A percentile compares a stretch with the other conserved stretches of the same genome.
Conservation (phyloP, 2,113 vertebrate genomes). For the Cranoglanis bouderius region DNA sequence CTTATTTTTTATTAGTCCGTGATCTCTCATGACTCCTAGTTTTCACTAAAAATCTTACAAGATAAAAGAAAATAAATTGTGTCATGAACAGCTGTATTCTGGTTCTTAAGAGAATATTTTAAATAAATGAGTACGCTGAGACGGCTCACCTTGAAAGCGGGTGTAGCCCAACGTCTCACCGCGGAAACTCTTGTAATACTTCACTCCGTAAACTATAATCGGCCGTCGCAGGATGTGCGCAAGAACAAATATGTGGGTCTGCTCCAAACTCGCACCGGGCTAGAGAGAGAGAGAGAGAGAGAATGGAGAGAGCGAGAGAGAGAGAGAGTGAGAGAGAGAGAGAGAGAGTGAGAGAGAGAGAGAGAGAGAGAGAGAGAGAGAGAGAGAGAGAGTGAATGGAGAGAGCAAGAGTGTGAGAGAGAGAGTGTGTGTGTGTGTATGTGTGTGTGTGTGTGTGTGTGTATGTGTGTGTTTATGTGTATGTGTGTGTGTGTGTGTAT, state of each 20-base stretch:
- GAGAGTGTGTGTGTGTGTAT: too few relatives aligned
- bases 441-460: too few relatives aligned
- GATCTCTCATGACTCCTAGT: too few relatives aligned
- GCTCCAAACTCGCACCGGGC: slow-evolving; percentile 98
- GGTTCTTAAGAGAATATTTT: background rate
- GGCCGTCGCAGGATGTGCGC: slow-evolving; percentile 98
- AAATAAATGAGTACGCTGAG: too few relatives aligned
- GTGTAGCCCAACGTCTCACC: slow-evolving; percentile 97
- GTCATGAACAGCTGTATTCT: background rate
- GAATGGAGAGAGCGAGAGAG: background rate
- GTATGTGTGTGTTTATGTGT: too few relatives aligned
- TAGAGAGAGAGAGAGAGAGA: slow-evolving; percentile 54
- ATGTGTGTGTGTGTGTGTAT: too few relatives aligned
- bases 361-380: background rate
- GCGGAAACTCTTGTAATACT: slow-evolving; percentile 99
- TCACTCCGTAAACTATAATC: slow-evolving; percentile 99
- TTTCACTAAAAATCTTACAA: too few relatives aligned
- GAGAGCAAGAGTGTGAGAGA: background rate
- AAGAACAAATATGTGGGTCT: slow-evolving; percentile 98
- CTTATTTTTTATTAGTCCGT: too few relatives aligned
- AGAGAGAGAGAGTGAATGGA: background rate
- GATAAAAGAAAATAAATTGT: too few relatives aligned
- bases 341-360: background rate
- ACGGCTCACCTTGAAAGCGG: slow-evolving; percentile 93
- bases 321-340: background rate